Conservation (phyloP, 2,113 vertebrate genomes). For the Brienomyrus brachyistius region DNA sequence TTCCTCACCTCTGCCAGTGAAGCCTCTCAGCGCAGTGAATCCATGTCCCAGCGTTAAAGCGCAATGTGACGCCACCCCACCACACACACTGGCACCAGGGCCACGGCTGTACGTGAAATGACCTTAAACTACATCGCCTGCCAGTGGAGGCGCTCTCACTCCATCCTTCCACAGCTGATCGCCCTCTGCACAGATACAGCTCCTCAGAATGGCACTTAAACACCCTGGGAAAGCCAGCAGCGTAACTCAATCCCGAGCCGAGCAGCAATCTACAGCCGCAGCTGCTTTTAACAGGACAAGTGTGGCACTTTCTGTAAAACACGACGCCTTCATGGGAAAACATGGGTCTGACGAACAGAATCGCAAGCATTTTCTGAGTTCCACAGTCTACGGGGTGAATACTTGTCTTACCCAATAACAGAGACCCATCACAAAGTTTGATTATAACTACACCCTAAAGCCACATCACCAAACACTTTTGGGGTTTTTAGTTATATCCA, state of each 20-base stretch:
- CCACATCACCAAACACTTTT: not conserved
- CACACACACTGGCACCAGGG: too few relatives aligned
- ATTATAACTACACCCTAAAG: not conserved
- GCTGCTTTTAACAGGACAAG: slow-evolving; percentile 1
- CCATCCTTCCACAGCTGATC: not conserved
- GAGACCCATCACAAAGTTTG: not conserved
- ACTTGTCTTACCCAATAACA: not conserved
- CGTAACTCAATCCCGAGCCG: not conserved
- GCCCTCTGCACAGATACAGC: not conserved
- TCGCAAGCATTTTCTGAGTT: not conserved
- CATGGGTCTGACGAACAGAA: not conserved
- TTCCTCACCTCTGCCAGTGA: too few relatives aligned
- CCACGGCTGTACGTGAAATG: not conserved
- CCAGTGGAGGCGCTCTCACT: not conserved
- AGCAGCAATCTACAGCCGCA: not conserved
- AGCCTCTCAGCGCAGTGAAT: too few relatives aligned
- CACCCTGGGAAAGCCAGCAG: not conserved
- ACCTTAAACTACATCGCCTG: not conserved
- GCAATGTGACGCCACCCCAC: too few relatives aligned
- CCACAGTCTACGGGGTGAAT: not conserved
- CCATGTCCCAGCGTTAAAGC: too few relatives aligned
- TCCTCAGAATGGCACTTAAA: not conserved
- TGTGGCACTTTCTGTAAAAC: not conserved
- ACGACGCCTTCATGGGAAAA: not conserved
- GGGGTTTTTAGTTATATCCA: not conserved